Evolutionary conservation across 2,113 vertebrate species (phyloP).

Genomic region (Pao palembangensis): DNA sequence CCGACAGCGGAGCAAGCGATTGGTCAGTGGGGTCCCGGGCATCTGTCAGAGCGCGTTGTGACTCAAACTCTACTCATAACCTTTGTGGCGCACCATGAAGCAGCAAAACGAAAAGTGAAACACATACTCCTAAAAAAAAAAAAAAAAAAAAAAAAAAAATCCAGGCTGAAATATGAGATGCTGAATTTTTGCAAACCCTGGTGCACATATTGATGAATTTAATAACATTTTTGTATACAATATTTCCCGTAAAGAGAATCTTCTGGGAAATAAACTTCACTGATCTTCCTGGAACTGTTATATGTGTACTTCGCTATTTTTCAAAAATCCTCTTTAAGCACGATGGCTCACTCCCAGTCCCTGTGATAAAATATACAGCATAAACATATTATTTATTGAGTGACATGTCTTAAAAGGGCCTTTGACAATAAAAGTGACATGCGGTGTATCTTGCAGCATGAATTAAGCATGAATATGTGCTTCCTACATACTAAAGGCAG

Average conservation of each 20-base stretch:
- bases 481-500: constrained; percentile 14
- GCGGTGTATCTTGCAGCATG: constrained; percentile 26
- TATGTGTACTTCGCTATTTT: too few relatives aligned
- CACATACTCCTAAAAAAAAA: neutral
- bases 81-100: constrained; percentile 28
- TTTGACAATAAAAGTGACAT: constrained; percentile 30
- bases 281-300: too few relatives aligned
- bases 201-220: too few relatives aligned
- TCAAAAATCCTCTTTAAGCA: too few relatives aligned
- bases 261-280: too few relatives aligned
- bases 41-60: constrained; percentile 47
- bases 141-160: neutral
- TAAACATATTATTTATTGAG: constrained; percentile 49
- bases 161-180: neutral
- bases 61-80: constrained; percentile 46
- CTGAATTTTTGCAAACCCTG: too few relatives aligned
- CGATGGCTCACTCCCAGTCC: neutral
- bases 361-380: constrained; percentile 7
- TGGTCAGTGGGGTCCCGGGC: constrained; percentile 27
- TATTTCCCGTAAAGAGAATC: too few relatives aligned
- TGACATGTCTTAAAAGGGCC: neutral
- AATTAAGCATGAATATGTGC: constrained; percentile 48
- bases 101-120: constrained; percentile 37
- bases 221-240: too few relatives aligned
- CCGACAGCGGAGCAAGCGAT: constrained; percentile 19